Conservation (phyloP, 2,797 vertebrate genomes). For the Pelodytes ibericus region DNA sequence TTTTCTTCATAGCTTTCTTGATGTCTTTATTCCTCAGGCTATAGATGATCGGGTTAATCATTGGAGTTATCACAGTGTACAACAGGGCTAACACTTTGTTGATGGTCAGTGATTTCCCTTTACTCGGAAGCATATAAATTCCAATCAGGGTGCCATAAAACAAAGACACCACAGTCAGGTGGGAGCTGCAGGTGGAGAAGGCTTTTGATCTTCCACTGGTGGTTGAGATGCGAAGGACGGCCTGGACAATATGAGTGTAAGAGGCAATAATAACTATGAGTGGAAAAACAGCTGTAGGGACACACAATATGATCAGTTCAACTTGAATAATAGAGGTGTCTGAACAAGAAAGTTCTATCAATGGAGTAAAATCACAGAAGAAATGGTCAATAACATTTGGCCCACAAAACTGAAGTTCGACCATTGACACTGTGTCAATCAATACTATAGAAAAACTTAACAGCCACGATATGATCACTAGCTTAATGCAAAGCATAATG, state of each 20-base stretch:
- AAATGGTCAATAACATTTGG: conserved; percentile 41
- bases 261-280: no score
- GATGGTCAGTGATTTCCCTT: not conserved
- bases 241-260: no score
- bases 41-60: conserved; percentile 9
- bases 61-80: conserved; percentile 25
- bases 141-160: not conserved
- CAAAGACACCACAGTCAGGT: not conserved
- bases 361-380: conserved; percentile 46
- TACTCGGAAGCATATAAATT: conserved; percentile 13
- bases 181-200: conserved; percentile 17
- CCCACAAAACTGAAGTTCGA: conserved; percentile 26
- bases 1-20: not conserved
- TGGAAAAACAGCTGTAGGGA: no score
- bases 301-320: no score
- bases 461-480: conserved; percentile 15
- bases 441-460: conserved; percentile 20
- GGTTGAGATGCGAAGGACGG: conserved; percentile 9
- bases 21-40: conserved; percentile 12
- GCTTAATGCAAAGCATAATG: not conserved
- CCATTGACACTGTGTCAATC: conserved; percentile 3
- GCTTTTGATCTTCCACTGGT: not conserved
- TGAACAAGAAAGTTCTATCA: conserved; percentile 44
- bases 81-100: conserved; percentile 40
- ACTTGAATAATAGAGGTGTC: no score